Percentiles rank a stretch among this genome's conserved stretches.
These are phyloP conservation scores for Drosophila ficusphila DNA, from an alignment of 1,140 invertebrate genomes.

Conservation along the genomic window DNA sequence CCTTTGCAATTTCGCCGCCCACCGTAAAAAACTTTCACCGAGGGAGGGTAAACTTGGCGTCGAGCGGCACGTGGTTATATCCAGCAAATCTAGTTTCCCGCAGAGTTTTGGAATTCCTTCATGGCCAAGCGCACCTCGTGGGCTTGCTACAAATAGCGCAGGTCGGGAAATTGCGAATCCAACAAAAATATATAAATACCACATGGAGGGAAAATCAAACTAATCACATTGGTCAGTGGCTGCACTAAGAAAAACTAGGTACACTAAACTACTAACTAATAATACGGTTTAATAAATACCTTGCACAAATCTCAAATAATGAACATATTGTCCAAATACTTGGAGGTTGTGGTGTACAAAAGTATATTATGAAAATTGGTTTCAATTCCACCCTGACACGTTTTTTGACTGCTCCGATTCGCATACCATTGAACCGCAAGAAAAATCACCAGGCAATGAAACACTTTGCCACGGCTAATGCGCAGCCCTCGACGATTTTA, in stretches of 20 bases:
- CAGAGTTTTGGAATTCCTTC: conserved; percentile 5
- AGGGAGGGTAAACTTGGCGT: conserved; percentile 18
- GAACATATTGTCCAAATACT: no score
- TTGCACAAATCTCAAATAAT: no score
- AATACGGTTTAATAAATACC: no score
- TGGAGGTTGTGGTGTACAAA: no score
- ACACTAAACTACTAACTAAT: no score
- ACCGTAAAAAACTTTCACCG: conserved; percentile 61
- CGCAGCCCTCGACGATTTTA: conserved; percentile 25
- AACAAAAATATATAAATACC: conserved; percentile 63
- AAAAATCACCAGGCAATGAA: conserved; percentile 15
- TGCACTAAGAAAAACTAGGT: conserved; percentile 2
- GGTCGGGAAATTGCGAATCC: conserved; percentile 64
- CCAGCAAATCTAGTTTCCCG: conserved; percentile 24
- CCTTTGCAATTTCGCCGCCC: conserved; percentile 16
- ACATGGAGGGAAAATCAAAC: conserved; percentile 29
- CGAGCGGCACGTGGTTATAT: conserved; percentile 37
- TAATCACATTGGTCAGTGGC: conserved; percentile 25
- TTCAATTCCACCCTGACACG: no score
- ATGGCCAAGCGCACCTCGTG: conserved; percentile 15
- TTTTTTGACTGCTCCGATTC: conserved; percentile 1
- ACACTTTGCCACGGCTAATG: conserved; percentile 29
- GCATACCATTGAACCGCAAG: conserved; percentile 18
- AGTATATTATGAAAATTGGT: no score
- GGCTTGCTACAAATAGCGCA: conserved; percentile 17